Evolutionary conservation across 2,888 invertebrate species (phyloP).

Genomic region (Dastarcus helophoroides): DNA sequence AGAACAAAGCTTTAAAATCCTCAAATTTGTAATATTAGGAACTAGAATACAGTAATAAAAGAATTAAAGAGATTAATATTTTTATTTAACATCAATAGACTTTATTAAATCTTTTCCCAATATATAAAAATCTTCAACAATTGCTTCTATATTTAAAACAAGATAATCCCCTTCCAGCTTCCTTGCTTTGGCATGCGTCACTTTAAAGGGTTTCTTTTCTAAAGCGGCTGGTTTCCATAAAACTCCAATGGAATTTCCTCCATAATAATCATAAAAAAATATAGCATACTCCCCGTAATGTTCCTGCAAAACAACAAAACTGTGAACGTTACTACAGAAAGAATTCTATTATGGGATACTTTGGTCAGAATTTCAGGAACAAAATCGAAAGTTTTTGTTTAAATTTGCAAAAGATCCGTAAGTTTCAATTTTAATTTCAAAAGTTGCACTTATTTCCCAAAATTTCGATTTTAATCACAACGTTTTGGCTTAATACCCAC

Average conservation of each 20-base stretch:
- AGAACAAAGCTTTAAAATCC: too few relatives aligned
- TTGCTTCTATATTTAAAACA: conserved; percentile 49
- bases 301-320: conserved; percentile 40
- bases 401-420: too few relatives aligned
- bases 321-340: conserved; percentile 4
- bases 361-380: neutral
- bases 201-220: conserved; percentile 59
- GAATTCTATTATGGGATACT: neutral
- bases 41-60: neutral
- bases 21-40: neutral
- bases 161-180: conserved; percentile 43
- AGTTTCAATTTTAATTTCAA: too few relatives aligned
- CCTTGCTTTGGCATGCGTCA: conserved; percentile 47
- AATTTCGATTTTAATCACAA: too few relatives aligned
- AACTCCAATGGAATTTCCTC: conserved; percentile 75
- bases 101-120: conserved; percentile 56
- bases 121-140: conserved; percentile 59
- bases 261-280: conserved; percentile 82
- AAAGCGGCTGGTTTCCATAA: conserved; percentile 66
- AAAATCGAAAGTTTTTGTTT: too few relatives aligned
- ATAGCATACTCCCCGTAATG: conserved; percentile 66
- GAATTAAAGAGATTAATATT: conserved; percentile 1
- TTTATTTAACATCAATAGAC: conserved; percentile 35
- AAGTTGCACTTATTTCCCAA: too few relatives aligned
- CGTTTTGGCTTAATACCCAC: too few relatives aligned